Evolutionary conservation across 2,797 vertebrate genomes (phyloP), one percentile per base, ranked within the genome.

Genomic region (Sparus aurata): DNA sequence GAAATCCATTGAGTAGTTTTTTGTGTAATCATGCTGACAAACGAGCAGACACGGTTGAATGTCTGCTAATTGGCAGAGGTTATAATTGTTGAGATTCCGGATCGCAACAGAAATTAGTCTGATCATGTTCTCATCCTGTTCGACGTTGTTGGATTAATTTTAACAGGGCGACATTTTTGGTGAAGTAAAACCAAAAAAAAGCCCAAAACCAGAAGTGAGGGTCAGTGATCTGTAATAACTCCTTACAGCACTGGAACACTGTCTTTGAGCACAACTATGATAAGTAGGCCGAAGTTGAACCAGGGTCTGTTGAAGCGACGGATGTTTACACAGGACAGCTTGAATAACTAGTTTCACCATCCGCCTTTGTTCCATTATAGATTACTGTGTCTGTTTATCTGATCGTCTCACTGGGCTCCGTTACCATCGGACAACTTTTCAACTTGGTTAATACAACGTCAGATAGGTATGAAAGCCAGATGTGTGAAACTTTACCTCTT

Each of bases 401-500:
- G 57, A 57, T 57, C 9, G 2, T 43, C 49, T 60, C 22, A 5
- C 61, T 55, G n/a, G 18, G 65, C 13, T 54, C 41, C 34, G 30
- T 5, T 2, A 18, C 63, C 5, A 12, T 34, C n/a, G 60, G 6
- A 41, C 5, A 41, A 77, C 13, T 7, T 58, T 50, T 27, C 10
- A 20, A 45, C 20, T 34, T 38, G 4, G 23, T 12, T 1, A 38
- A 8, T 25, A 62, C n/a, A 47, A 27, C 47, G 17, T 22, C 6
- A 3, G 4, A 12, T 8, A 13, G 16, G n/a, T 45, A 53, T 13
- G 2, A 57, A 11, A 11, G 12, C 16, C 41, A 68, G 0, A 34
- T 0, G 38, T 3, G 53, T 27, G 25, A 68, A 52, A 25, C 20
- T 75, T 80, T 87, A 95, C 95, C 93, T 95, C 95, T 6, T 96